Conservation (phyloP, 2,113 vertebrate species). For the Australoheros scitulus region DNA sequence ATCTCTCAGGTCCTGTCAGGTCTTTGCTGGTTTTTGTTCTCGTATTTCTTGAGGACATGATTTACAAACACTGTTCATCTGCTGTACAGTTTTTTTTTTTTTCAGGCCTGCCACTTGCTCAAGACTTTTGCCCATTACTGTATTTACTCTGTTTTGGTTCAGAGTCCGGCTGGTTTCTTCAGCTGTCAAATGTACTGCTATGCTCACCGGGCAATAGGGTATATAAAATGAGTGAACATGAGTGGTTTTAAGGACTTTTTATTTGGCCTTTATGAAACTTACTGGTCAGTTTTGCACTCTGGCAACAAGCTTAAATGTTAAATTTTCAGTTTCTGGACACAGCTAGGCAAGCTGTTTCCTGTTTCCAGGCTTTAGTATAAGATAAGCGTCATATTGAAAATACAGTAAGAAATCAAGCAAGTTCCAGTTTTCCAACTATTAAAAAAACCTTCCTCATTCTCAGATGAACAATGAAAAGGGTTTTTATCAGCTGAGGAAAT, state of each 20-base stretch:
- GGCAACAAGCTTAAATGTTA: neutral
- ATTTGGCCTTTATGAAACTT: neutral
- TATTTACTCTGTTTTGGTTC: neutral
- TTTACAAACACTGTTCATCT: neutral
- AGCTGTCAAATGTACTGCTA: neutral
- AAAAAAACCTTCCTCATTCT: neutral
- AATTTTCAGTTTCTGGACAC: neutral
- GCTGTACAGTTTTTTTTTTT: neutral
- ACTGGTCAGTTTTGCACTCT: neutral
- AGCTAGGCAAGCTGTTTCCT: neutral
- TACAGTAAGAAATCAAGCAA: neutral
- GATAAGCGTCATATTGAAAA: neutral
- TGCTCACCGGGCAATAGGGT: neutral
- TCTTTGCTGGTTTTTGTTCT: neutral
- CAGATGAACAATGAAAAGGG: conserved; percentile 10
- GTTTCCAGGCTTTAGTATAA: neutral
- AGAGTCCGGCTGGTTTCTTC: neutral
- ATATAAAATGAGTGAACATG: neutral
- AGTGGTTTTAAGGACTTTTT: neutral
- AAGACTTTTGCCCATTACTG: neutral
- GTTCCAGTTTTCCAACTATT: neutral
- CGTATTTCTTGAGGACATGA: neutral
- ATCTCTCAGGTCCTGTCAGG: no score
- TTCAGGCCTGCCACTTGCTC: neutral
- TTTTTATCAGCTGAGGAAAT: conserved; percentile 48